Evolutionary conservation across 2,888 invertebrate species (phyloP).

Genomic region (Galerucella nymphaeae): DNA sequence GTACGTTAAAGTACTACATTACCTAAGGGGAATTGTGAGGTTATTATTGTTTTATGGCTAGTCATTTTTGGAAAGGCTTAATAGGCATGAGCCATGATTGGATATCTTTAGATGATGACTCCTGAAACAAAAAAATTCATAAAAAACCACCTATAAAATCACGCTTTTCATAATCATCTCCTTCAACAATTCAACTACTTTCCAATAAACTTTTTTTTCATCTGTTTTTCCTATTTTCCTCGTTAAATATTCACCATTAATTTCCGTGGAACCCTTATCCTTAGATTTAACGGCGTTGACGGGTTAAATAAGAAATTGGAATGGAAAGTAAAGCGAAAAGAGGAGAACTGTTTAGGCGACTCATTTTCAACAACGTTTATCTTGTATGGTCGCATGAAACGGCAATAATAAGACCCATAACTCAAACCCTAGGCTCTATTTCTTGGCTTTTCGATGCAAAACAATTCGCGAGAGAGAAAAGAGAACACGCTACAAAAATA

Average conservation of each 20-base stretch:
- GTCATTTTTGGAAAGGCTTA: neutral
- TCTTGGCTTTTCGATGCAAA: conserved; percentile 46
- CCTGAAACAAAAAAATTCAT: conserved; percentile 4
- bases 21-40: neutral
- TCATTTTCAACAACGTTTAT: conserved; percentile 63
- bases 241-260: conserved; percentile 4
- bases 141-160: no score
- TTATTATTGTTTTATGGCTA: no score
- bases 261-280: neutral
- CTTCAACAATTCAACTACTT: no score
- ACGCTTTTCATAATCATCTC: no score
- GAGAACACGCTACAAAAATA: conserved; percentile 23
- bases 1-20: neutral
- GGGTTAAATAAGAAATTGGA: conserved; percentile 22
- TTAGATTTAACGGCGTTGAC: conserved; percentile 9
- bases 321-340: conserved; percentile 29
- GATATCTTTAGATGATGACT: neutral
- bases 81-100: neutral
- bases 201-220: no score
- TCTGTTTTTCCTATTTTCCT: neutral
- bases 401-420: conserved; percentile 64
- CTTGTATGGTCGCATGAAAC: conserved; percentile 62
- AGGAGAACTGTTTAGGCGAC: conserved; percentile 53
- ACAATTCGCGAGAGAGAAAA: conserved; percentile 24
- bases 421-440: conserved; percentile 55